Evolutionary conservation across 2,797 vertebrate genomes (phyloP), one percentile per base, ranked within the genome.

Genomic region (Microtus obscurus): DNA sequence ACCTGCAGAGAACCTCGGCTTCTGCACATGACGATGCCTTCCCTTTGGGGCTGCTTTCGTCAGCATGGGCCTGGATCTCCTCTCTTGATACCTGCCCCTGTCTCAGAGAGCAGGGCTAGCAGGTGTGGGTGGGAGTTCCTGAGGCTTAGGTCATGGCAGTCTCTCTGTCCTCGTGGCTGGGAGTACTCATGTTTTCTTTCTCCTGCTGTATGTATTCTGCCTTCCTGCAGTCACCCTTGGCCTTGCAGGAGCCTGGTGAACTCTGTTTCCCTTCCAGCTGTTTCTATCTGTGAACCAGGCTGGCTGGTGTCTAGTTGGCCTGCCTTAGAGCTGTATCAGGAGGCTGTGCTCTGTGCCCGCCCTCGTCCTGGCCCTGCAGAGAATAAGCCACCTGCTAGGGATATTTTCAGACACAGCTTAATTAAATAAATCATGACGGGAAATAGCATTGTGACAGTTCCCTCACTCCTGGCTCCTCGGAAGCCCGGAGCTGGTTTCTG

Each of bases 351-450:
- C 40, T 34, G 21, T n/a, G 12, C 69, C 67, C 53, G 78, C 74
- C 79, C 40, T 67, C 80, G 82, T 0, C 10, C 90, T 85, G 86
- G 27, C 19, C 65, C 80, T 80, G 86, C 59, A 27, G 86, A 80
- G 89, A 91, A 73, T 43, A 90, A 93, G 37, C 53, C 65, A 83
- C 74, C 73, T 92, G 89, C 81, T 9, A n/a, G 34, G 59, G 73
- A 80, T 95, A 93, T 96, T 95, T 95, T 93, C 86, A 97, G 94
- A 89, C 93, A 95, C 73, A 88, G 56, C 78, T 95, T 94, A 90
- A 83, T 78, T 97, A 91, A 96, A 95, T 95, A 95, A 97, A 92
- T 97, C 91, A 90, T 95, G 95, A 89, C 27, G 43, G n/a, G 82
- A 67, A 67, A 90, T 73, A 61, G 88, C 77, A 21, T 71, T 37